phyloP scores from a whole-genome alignment of 1,140 invertebrate genomes.

The Euborellia annulipes region DNA sequence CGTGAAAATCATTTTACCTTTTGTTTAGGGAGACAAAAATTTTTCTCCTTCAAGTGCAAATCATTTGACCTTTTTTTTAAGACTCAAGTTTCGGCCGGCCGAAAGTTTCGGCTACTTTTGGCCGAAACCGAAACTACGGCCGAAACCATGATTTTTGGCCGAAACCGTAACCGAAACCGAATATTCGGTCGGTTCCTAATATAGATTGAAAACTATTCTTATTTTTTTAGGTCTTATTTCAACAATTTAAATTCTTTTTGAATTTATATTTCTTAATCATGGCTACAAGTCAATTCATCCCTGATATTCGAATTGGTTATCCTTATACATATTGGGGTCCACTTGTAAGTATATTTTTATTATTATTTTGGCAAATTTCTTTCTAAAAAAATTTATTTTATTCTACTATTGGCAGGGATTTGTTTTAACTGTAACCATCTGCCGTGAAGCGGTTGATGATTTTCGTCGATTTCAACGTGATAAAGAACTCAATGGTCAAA shows the following conservation, averaged over 20 bases:
- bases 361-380: too few species aligned
- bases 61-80: too few species aligned
- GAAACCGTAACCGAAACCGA: too few species aligned
- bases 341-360: constrained; percentile 38
- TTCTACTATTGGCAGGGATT: constrained; percentile 49
- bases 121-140: too few species aligned
- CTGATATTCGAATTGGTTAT: constrained; percentile 89
- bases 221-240: constrained; percentile 62
- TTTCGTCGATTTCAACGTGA: constrained; percentile 80
- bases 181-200: background rate
- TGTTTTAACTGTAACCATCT: constrained; percentile 88
- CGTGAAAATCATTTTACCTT: too few species aligned
- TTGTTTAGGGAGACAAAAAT: too few species aligned
- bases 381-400: background rate
- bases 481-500: constrained; percentile 87
- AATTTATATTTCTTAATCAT: constrained; percentile 98
- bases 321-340: constrained; percentile 99
- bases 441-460: constrained; percentile 93
- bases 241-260: constrained; percentile 98
- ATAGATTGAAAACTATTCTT: constrained; percentile 5
- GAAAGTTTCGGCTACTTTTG: too few species aligned
- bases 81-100: too few species aligned
- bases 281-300: constrained; percentile 95
- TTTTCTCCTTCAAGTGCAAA: too few species aligned
- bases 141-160: too few species aligned